Base-by-base conservation (phyloP, 2,113 vertebrate genomes). In the Cynoglossus semilaevis region DNA sequence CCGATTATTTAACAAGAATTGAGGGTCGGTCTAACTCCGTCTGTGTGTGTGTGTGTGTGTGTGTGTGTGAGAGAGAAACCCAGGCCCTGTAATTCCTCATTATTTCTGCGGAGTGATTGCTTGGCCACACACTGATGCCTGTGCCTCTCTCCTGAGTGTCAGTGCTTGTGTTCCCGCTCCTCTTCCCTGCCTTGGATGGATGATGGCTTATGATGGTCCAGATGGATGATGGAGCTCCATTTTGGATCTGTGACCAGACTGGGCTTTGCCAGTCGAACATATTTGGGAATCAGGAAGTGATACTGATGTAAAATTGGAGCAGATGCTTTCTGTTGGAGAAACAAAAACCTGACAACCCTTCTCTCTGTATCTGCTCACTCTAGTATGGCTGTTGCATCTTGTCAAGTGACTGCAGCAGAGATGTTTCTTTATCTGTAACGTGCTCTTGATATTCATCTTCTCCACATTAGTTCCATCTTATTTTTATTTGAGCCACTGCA, bases 71-170 rank as follows among this genome's bases (percentile, higher is more conserved):
- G 22, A 4, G 51, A 13, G 50, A 42, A 41, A 52, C 49, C 17
- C 41, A 37, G 46, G 40, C 40, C 67, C 63, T 71, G 79, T 75
- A 71, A 76, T 77, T 72, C 75, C 38, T 69, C 38, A 81, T 84
- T 41, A 14, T 41, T 12, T 41, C 38, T 41, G 5, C 14, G 10
- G 1, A 12, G 38, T 13, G 11, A 41, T 41, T 41, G 9, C 1
- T 4, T 67, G 76, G 47, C 60, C 47, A 12, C 12, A 72, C 58
- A 77, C 74, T 49, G 59, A 63, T 69, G 63, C 63, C 58, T 40
- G 47, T 29, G 22, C 22, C 6, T 22, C 55, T 67, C 64, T 72
- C 45, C 40, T 70, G 52, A 5, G 59, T 40, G 38, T 73, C 48
- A 56, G 38, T 41, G 61, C 63, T 18, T 17, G 58, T 51, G 15